These are phyloP conservation scores for Drosophila yakuba DNA, from an alignment of 1,140 invertebrate species.

Conservation along the genomic window DNA sequence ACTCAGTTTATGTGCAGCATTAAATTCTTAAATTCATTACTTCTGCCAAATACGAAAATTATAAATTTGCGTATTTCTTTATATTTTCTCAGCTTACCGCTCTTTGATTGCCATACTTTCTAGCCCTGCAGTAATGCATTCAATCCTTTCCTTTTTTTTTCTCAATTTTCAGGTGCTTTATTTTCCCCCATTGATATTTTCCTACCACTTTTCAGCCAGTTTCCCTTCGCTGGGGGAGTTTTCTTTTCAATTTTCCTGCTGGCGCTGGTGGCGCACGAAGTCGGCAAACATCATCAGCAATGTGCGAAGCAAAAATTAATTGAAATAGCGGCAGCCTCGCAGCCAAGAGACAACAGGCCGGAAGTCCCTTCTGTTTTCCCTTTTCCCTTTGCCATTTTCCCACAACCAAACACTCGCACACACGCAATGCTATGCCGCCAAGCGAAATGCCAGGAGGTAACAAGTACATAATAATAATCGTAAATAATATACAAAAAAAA, in stretches of 20 bases:
- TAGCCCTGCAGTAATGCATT: no score
- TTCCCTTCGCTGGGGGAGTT: slow-evolving; percentile 12
- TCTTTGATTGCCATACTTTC: not conserved
- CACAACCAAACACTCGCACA: not conserved
- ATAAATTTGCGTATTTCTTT: no score
- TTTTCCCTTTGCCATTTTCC: slow-evolving; percentile 9
- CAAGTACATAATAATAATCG: slow-evolving; percentile 50
- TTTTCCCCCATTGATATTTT: slow-evolving; percentile 14
- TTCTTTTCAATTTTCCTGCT: slow-evolving; percentile 58
- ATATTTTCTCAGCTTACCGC: not conserved
- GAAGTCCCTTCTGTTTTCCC: slow-evolving; percentile 1
- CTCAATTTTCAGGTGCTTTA: slow-evolving; percentile 9
- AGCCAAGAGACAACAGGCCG: slow-evolving; percentile 31
- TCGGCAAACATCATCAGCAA: slow-evolving; percentile 57
- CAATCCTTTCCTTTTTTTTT: not conserved
- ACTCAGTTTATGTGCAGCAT: no score
- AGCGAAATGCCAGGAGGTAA: slow-evolving; percentile 4
- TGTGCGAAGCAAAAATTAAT: slow-evolving; percentile 67
- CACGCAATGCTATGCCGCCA: not conserved
- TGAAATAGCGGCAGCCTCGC: slow-evolving; percentile 59
- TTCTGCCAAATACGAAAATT: no score
- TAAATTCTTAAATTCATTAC: no score
- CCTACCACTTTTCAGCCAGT: slow-evolving; percentile 7
- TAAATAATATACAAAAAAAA: slow-evolving; percentile 40
- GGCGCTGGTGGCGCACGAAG: slow-evolving; percentile 11